These are phyloP conservation scores for Ditula angustiorana DNA, from an alignment of 2,888 invertebrate genomes.

Conservation along the genomic window DNA sequence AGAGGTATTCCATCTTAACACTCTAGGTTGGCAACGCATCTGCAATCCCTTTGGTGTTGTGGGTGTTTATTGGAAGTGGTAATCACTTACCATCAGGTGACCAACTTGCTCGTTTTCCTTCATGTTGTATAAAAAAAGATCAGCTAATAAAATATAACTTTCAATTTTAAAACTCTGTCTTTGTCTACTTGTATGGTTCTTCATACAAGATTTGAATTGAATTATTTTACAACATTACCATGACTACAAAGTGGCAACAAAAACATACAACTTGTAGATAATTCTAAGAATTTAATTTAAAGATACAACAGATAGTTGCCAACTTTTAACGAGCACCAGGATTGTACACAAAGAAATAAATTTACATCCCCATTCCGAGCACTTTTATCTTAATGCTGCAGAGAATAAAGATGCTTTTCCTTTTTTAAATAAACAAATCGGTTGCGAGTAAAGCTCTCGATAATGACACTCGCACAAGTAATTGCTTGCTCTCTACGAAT, in stretches of 20 bases:
- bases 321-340: constrained; percentile 25
- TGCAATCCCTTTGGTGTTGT: no score
- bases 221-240: not conserved
- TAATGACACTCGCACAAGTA: constrained; percentile 36
- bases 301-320: constrained; percentile 25
- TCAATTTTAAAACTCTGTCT: no score
- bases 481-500: constrained; percentile 20
- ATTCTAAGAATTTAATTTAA: constrained; percentile 29
- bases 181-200: no score
- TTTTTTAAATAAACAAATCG: constrained; percentile 6
- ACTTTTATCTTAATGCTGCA: not conserved
- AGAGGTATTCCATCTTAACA: no score
- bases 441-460: constrained; percentile 21
- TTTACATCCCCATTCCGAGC: constrained; percentile 7
- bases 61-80: no score
- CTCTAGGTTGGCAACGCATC: no score
- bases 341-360: constrained; percentile 28
- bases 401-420: not conserved
- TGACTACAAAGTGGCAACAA: not conserved
- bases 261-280: not conserved
- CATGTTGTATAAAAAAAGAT: no score
- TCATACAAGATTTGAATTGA: no score
- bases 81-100: no score
- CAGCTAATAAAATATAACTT: no score
- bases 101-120: no score